Percentiles rank a stretch among this genome's conserved stretches.
Evolutionary conservation across 2,888 invertebrate genomes (phyloP).

Genomic region (Leptopterna dolabrata): DNA sequence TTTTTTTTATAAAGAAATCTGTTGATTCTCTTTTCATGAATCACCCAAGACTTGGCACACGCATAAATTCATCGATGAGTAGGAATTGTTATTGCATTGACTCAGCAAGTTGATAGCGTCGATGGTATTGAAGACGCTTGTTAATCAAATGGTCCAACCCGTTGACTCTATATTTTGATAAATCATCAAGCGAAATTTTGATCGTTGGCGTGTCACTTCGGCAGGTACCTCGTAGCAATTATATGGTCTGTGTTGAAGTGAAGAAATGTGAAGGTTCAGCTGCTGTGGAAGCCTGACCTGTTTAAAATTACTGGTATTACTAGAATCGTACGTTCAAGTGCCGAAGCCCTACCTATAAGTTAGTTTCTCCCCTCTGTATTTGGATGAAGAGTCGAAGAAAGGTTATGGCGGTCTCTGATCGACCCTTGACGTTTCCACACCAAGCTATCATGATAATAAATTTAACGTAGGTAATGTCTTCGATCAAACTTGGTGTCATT

Average conservation of each 20-base stretch:
- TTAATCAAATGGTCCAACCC: too few relatives aligned
- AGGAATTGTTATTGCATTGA: too few relatives aligned
- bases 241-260: background rate
- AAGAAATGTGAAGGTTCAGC: slow-evolving; percentile 11
- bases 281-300: background rate
- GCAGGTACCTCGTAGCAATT: background rate
- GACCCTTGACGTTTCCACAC: background rate
- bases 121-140: too few relatives aligned
- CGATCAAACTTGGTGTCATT: too few relatives aligned
- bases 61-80: too few relatives aligned
- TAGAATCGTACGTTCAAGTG: background rate
- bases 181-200: too few relatives aligned
- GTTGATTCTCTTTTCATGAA: too few relatives aligned
- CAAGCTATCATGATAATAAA: background rate
- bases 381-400: background rate
- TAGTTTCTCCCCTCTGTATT: background rate
- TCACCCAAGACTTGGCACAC: too few relatives aligned
- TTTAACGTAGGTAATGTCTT: background rate
- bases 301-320: background rate
- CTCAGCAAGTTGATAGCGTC: too few relatives aligned
- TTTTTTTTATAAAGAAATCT: too few relatives aligned
- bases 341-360: background rate
- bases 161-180: too few relatives aligned
- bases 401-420: background rate
- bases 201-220: too few relatives aligned